A percentile compares a stretch with the other conserved stretches of the same genome.
phyloP scores from a whole-genome alignment of 2,113 vertebrate genomes.

The Pavo muticus region DNA sequence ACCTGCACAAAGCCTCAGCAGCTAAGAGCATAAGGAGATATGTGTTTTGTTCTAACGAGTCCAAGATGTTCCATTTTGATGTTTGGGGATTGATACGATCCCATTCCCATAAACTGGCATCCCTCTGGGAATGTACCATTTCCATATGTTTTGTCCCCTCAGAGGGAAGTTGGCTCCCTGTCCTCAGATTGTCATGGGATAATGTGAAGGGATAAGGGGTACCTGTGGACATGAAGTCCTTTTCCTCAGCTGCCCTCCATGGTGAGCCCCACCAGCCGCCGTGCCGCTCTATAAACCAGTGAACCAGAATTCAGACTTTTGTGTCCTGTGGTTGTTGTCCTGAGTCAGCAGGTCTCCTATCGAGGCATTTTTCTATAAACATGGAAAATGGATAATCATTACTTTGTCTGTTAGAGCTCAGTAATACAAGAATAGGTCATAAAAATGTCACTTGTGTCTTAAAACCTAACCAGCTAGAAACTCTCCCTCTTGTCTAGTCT shows the following conservation, averaged over 20 bases:
- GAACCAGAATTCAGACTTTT: neutral
- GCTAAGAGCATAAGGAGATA: conserved; percentile 1
- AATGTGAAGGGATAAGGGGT: neutral
- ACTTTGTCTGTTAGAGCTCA: conserved; percentile 27
- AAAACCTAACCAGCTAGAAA: conserved; percentile 35
- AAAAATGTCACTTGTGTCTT: conserved; percentile 51
- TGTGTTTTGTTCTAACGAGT: neutral
- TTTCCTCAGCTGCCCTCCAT: neutral
- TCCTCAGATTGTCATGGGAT: conserved; percentile 19
- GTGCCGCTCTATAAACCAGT: neutral
- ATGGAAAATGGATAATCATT: neutral
- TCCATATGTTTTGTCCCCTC: conserved; percentile 47
- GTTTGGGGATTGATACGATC: conserved; percentile 38
- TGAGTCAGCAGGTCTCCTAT: conserved; percentile 43
- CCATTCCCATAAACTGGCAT: conserved; percentile 30
- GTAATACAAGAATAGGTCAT: conserved; percentile 53
- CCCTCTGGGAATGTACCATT: neutral
- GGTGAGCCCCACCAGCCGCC: too few species aligned
- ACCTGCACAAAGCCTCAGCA: neutral
- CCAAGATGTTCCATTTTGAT: conserved; percentile 38
- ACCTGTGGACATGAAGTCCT: neutral
- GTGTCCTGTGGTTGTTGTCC: neutral
- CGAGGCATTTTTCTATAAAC: conserved; percentile 2
- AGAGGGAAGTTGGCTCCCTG: conserved; percentile 49
- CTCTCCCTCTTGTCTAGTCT: neutral